Base-by-base conservation (phyloP, 2,113 vertebrate genomes). In the Pyrgilauda ruficollis region DNA sequence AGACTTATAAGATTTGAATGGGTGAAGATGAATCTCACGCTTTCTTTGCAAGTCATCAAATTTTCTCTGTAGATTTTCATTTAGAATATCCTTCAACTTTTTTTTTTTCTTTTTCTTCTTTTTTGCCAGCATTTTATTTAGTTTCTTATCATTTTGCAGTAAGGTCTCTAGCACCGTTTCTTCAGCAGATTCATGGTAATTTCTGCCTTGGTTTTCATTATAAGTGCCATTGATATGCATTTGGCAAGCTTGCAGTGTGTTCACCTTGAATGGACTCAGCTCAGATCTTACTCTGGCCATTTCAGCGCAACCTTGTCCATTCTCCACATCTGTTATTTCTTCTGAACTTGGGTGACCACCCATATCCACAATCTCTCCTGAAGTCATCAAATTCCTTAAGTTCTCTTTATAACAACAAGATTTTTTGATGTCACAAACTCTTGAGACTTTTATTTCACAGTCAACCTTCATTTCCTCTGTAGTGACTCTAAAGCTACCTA, bases 41-140 rank as follows among this genome's bases (percentile, higher is more conserved):
- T 97, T 98, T 96, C 97, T 97, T 95, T 97, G 97, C 92, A 98
- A 96, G 94, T 97, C 92, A 85, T 98, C 98, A 44, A 96, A 90
- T 53, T 98, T 98, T 97, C 97, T 97, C 96, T 98, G 97, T 56
- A 98, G 94, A 89, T 97, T 98, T 96, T 97, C 98, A 97, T 96
- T 97, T 80, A 98, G 89, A 94, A 97, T 97, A 95, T 98, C 98
- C 92, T 98, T 98, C 74, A 98, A 91, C 90, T 98, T 98, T 97
- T 98, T 99, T 98, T 99, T 99, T 97, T 99, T 99, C 95, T 98
- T 98, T 76, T 98, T 99, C 96, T 98, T 99, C 97, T 99, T 99
- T 95, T 98, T 99, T 74, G 97, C 97, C 81, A 96, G 97, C 81
- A 98, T 97, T 80, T 98, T 98, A 94, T 47, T 97, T 73, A 95